Evolutionary conservation across 2,888 invertebrate genomes (phyloP).

Genomic region (Melanchra persicariae): DNA sequence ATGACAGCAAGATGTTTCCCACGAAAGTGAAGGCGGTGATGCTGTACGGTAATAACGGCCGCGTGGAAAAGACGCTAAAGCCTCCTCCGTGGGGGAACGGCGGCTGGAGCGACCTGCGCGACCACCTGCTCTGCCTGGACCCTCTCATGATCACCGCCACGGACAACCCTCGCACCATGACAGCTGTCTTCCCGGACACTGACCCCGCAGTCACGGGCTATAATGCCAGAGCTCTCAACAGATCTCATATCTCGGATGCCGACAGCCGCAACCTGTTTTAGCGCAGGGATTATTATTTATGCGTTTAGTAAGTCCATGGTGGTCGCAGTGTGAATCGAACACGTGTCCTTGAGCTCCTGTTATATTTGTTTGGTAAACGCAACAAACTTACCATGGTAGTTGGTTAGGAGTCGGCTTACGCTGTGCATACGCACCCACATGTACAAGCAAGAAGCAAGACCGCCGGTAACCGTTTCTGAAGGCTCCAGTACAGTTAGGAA

Average conservation of each 20-base stretch:
- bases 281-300: background rate
- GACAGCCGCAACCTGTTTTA: constrained; percentile 1
- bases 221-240: background rate
- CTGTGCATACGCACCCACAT: background rate
- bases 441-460: background rate
- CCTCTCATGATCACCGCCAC: constrained; percentile 58
- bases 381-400: background rate
- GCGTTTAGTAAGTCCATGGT: background rate
- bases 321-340: background rate
- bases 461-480: constrained; percentile 27
- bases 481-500: constrained; percentile 18
- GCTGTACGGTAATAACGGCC: constrained; percentile 65
- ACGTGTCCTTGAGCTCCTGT: background rate
- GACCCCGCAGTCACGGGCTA: background rate
- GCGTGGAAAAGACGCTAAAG: constrained; percentile 45
- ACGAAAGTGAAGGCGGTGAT: constrained; percentile 65
- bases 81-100: constrained; percentile 68
- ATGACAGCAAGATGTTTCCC: constrained; percentile 65
- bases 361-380: background rate
- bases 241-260: background rate
- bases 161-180: constrained; percentile 1
- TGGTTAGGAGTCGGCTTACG: background rate
- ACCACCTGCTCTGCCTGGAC: constrained; percentile 75
- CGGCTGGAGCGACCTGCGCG: constrained; percentile 76
- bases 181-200: background rate